Conservation (phyloP, 2,888 invertebrate species). For the Trichogramma dendrolimi region DNA sequence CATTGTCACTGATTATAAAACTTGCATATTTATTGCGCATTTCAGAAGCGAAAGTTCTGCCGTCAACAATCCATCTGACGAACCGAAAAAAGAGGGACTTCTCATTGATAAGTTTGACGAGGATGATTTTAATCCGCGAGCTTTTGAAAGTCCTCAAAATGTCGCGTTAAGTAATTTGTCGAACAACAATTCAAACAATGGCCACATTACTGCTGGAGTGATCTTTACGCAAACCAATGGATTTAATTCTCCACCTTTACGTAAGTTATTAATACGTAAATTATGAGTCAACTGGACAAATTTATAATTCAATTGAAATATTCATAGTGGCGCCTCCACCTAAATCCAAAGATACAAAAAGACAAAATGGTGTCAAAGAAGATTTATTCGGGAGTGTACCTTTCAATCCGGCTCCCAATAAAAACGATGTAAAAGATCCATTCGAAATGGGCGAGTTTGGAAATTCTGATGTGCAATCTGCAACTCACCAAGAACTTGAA, state of each 20-base stretch:
- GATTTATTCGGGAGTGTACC: slow-evolving; percentile 80
- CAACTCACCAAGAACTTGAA: slow-evolving; percentile 60
- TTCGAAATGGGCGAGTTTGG: slow-evolving; percentile 79
- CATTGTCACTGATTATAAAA: neutral
- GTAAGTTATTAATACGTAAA: slow-evolving; percentile 54
- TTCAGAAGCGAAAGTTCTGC: slow-evolving; percentile 39
- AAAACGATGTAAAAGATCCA: slow-evolving; percentile 63
- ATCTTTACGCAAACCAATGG: slow-evolving; percentile 53
- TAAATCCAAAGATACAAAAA: slow-evolving; percentile 58
- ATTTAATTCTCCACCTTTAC: slow-evolving; percentile 62
- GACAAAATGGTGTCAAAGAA: slow-evolving; percentile 56
- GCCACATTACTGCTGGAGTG: slow-evolving; percentile 50
- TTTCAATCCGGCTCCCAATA: slow-evolving; percentile 58
- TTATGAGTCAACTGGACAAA: neutral
- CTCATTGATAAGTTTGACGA: slow-evolving; percentile 74
- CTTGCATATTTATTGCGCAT: slow-evolving; percentile 2
- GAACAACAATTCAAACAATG: slow-evolving; percentile 43
- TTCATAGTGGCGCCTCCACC: slow-evolving; percentile 85
- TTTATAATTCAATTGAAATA: neutral
- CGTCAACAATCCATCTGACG: slow-evolving; percentile 61
- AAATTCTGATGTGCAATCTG: slow-evolving; percentile 48
- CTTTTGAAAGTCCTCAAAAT: slow-evolving; percentile 63
- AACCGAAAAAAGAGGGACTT: slow-evolving; percentile 73
- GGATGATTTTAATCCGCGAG: slow-evolving; percentile 83
- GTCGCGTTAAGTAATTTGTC: slow-evolving; percentile 43